phyloP scores from a whole-genome alignment of 2,113 vertebrate genomes.

The Zosterops japonicus region DNA sequence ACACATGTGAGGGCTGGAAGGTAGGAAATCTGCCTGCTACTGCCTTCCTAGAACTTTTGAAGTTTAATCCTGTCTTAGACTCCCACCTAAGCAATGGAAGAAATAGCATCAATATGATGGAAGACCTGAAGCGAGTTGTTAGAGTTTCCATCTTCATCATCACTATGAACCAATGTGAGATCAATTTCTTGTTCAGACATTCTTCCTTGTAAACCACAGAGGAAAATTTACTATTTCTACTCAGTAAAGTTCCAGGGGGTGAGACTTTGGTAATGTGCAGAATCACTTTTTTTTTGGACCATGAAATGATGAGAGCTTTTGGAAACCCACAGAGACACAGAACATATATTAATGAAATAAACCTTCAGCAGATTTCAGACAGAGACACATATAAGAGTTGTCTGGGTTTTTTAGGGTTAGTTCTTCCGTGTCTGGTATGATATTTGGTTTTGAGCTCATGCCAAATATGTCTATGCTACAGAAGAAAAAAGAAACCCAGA shows the following conservation, averaged over 20 bases:
- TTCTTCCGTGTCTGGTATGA: not conserved
- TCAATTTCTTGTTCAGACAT: not conserved
- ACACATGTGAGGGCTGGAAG: fast-evolving
- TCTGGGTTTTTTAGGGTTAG: not conserved
- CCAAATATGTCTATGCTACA: not conserved
- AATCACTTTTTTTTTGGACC: not conserved
- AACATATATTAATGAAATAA: not conserved
- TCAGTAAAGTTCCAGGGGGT: not conserved
- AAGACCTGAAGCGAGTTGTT: not conserved
- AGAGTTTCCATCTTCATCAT: not conserved
- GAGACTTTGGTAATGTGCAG: not conserved
- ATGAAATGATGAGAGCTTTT: not conserved
- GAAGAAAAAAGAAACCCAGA: fast-evolving
- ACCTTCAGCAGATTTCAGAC: not conserved
- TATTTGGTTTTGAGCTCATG: not conserved
- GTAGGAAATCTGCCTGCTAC: not conserved
- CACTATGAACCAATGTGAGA: not conserved
- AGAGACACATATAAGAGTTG: not conserved
- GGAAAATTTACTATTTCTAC: not conserved
- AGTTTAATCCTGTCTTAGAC: not conserved
- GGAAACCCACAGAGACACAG: not conserved
- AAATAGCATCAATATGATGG: not conserved
- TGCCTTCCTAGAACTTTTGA: not conserved
- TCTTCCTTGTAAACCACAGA: not conserved
- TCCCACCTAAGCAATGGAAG: not conserved